Evolutionary conservation across 35 echinoderm and acorn worm genomes (phyloP), one percentile per base, ranked within the genome.

Genomic region (Strongylocentrotus purpuratus): DNA sequence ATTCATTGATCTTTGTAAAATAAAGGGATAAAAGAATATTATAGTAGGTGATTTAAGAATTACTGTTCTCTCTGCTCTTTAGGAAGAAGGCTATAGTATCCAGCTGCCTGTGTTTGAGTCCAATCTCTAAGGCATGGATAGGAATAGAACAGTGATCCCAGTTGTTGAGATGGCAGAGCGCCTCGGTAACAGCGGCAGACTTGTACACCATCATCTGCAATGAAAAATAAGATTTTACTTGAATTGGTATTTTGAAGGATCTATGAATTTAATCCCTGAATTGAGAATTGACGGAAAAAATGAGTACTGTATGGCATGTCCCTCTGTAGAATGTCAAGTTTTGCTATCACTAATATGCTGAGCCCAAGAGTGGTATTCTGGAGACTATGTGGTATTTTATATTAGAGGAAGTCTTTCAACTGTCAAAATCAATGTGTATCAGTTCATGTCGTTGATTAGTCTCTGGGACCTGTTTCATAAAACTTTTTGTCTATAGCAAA

Each of bases 111-210:
- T 99, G 98, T 96, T 94, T 97, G 31, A 99, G 94, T 22, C 98
- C 98, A 48, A 99, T 96, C 95, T 99, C 97, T 60, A 99, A 61
- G 14, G 98, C 98, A 99, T 99, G 98, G 71, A 99, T 97, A 28
- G 98, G 98, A n/a, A 97, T 97, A 48, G 96, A 96, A 85, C 97
- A 99, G 46, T 97, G 97, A 86, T 97, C 98, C 98, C 98, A 99
- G 14, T 95, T 96, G 47, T 99, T 99, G 25, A 96, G 86, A 17
- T 96, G 95, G 93, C 98, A 97, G 0, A 97, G 87, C 22, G 93
- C 88, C 46, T 99, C 98, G 65, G 97, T 96, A 48, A 99, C 61
- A 22, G 96, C 95, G 8, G 98, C 98, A 95, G 95, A 97, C 87
- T 97, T 96, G 92, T 96, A 99, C 0, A 97, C 97, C 98, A 99